Percentiles rank a stretch among this genome's conserved stretches.
Evolutionary conservation across 2,797 vertebrate genomes (phyloP).

Genomic region (Epinephelus malabaricus): DNA sequence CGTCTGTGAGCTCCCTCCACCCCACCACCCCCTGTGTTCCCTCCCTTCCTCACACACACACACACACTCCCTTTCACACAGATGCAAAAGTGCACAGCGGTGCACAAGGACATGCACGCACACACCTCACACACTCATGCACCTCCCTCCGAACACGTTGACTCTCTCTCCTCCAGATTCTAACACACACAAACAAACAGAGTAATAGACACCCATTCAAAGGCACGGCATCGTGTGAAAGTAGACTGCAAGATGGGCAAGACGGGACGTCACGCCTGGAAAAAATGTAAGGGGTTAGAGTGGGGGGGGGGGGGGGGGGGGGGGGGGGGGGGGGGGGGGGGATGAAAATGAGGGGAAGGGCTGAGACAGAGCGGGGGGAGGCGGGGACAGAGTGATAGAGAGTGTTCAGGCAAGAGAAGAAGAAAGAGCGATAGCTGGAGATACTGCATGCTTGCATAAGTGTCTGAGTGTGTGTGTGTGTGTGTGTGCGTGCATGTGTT

Average conservation of each 20-base stretch:
- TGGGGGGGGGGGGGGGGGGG: conserved; percentile 34
- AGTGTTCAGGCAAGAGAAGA: conserved; percentile 74
- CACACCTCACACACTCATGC: conserved; percentile 51
- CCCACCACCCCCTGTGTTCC: conserved; percentile 21
- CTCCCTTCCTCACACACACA: conserved; percentile 47
- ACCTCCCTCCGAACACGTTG: conserved; percentile 52
- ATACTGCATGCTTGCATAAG: conserved; percentile 81
- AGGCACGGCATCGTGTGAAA: conserved; percentile 56
- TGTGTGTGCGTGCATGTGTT: conserved; percentile 30
- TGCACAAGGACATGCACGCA: conserved; percentile 52
- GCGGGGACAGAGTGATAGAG: conserved; percentile 75
- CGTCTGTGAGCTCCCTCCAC: conserved; percentile 60
- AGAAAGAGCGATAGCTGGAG: conserved; percentile 74
- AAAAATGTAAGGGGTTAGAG: conserved; percentile 72
- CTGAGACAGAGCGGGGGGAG: conserved; percentile 75
- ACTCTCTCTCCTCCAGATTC: conserved; percentile 58
- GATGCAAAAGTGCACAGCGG: conserved; percentile 54
- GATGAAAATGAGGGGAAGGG: conserved; percentile 76
- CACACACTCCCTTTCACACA: conserved; percentile 28
- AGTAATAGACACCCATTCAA: conserved; percentile 54
- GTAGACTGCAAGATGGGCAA: conserved; percentile 73
- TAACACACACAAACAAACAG: conserved; percentile 60
- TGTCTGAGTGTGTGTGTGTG: conserved; percentile 59
- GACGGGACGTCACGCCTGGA: conserved; percentile 77
- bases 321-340: conserved; percentile 46